Conservation (phyloP, 1,140 invertebrate genomes). For the Drosophila sp. region DNA sequence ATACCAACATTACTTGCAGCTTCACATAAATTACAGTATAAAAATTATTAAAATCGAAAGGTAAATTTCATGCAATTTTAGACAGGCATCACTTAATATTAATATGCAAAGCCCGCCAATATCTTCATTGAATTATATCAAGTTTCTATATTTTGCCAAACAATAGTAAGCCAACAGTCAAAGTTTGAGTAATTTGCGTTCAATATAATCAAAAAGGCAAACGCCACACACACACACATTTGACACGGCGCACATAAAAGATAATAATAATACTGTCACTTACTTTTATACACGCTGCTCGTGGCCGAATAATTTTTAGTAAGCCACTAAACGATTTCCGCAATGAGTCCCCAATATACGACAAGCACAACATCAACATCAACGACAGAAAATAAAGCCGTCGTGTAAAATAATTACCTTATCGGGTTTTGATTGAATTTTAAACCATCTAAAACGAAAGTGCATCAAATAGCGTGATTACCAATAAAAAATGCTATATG, state of each 20-base stretch:
- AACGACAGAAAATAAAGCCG: slow-evolving; percentile 35
- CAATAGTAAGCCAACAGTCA: slow-evolving; percentile 26
- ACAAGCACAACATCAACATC: slow-evolving; percentile 8
- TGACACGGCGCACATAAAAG: slow-evolving; percentile 5
- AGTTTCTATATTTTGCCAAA: slow-evolving; percentile 12
- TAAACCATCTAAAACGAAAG: slow-evolving; percentile 64
- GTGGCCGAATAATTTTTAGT: slow-evolving; percentile 58
- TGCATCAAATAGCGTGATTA: slow-evolving; percentile 46
- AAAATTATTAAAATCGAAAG: slow-evolving; percentile 69
- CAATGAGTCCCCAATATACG: slow-evolving; percentile 17
- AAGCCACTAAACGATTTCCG: slow-evolving; percentile 33
- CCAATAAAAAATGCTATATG: slow-evolving; percentile 18
- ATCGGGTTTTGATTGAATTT: slow-evolving; percentile 72
- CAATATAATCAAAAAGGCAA: slow-evolving; percentile 62
- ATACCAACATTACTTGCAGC: background rate
- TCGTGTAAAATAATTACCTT: slow-evolving; percentile 59
- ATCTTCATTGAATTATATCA: background rate
- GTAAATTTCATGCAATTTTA: slow-evolving; percentile 60
- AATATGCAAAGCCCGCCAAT: background rate
- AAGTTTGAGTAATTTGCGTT: slow-evolving; percentile 70
- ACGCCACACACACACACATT: slow-evolving; percentile 11
- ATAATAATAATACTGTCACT: background rate
- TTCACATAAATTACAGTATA: slow-evolving; percentile 4
- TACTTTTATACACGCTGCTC: background rate
- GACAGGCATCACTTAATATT: background rate